Conservation (phyloP, 2,797 vertebrate species). For the Aphelocoma californica region DNA sequence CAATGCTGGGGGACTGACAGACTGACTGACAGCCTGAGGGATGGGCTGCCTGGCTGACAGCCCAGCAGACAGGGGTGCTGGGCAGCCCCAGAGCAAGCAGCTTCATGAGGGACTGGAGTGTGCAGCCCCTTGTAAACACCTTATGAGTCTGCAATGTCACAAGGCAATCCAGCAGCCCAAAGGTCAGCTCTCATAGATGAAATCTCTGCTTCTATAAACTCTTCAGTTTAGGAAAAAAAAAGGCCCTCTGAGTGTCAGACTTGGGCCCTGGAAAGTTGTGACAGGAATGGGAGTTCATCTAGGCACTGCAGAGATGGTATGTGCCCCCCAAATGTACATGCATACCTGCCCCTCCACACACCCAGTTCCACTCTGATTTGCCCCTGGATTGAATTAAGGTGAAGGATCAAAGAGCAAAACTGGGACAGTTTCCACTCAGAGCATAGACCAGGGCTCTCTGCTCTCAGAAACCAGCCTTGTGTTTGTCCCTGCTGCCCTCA, state of each 20-base stretch:
- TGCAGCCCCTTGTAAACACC: not conserved
- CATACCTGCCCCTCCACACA: not conserved
- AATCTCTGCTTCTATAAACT: not conserved
- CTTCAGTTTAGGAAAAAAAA: not conserved
- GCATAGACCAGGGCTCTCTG: not conserved
- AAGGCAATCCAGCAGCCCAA: not conserved
- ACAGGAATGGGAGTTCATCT: not conserved
- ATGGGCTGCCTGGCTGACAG: not conserved
- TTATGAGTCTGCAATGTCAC: not conserved
- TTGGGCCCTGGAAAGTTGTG: not conserved
- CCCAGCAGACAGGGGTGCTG: not conserved
- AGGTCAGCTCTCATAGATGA: not conserved
- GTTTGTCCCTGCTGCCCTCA: conserved; percentile 12
- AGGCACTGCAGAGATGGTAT: not conserved
- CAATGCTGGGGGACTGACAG: not conserved
- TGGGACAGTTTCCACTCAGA: not conserved
- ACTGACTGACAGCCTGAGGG: not conserved
- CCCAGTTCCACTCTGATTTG: not conserved
- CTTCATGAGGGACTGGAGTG: not conserved
- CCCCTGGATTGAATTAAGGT: conserved; percentile 21
- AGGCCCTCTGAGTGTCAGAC: not conserved
- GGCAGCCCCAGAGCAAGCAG: not conserved
- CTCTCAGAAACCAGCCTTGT: not conserved
- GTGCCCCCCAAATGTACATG: not conserved
- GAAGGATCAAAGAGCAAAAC: conserved; percentile 40